A percentile compares a stretch with the other conserved stretches of the same genome.
Conservation (phyloP, 1,140 invertebrate genomes). For the Drosophila busckii region DNA sequence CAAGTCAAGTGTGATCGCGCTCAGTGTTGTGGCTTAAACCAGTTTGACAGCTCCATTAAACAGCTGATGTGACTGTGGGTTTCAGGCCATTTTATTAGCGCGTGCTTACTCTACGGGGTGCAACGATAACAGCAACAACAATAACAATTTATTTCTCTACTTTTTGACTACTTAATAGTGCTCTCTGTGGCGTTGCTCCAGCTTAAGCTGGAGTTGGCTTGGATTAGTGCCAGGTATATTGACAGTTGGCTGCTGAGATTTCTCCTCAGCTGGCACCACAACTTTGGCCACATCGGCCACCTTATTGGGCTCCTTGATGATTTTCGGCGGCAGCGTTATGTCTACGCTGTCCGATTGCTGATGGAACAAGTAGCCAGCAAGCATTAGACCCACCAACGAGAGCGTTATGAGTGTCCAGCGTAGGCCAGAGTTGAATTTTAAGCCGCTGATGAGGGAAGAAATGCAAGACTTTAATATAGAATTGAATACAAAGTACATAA, state of each 20-base stretch:
- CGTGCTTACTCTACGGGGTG: constrained; percentile 52
- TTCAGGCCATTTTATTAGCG: constrained; percentile 45
- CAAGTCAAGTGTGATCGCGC: constrained; percentile 33
- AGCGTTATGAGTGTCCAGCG: constrained; percentile 68
- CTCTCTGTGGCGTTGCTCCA: constrained; percentile 19
- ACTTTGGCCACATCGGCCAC: constrained; percentile 21
- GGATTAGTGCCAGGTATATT: constrained; percentile 30
- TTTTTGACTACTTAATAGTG: constrained; percentile 30
- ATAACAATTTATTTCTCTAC: neutral
- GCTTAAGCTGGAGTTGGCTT: constrained; percentile 28
- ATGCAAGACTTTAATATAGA: neutral
- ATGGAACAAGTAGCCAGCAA: constrained; percentile 58
- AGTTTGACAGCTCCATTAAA: constrained; percentile 21
- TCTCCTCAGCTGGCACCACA: neutral
- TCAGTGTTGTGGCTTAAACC: constrained; percentile 32
- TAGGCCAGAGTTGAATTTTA: constrained; percentile 65
- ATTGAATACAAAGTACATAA: no score
- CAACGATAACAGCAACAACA: neutral
- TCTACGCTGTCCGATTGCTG: constrained; percentile 67
- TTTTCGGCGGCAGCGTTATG: constrained; percentile 62
- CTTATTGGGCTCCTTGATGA: constrained; percentile 57
- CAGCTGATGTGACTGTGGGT: constrained; percentile 42
- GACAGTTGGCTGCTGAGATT: neutral
- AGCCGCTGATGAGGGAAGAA: constrained; percentile 35
- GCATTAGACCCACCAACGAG: constrained; percentile 64